Evolutionary conservation across 1,140 invertebrate genomes (phyloP), one percentile per base, ranked within the genome.

Genomic region (Goniozus legneri): DNA sequence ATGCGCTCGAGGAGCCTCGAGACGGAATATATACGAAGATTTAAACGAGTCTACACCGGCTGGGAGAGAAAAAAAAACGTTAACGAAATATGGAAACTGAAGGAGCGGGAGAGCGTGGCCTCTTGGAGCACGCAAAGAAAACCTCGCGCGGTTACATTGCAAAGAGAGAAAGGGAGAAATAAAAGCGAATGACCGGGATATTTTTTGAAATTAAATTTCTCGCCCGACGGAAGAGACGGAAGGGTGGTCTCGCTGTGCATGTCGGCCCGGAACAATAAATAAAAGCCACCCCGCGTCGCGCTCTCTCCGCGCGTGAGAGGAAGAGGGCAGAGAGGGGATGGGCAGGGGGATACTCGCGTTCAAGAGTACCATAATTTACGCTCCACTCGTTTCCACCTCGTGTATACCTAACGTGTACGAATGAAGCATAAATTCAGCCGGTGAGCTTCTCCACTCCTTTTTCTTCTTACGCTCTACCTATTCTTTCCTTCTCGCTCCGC

Each of bases 371-470:
- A 65, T 67, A 65, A 65, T 69, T 65, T 69, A 65, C 60, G 56
- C 50, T 56, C 58, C 52, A 55, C 55, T 65, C 62, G 59, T 64
- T 67, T 59, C 50, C 42, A 52, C 52, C 49, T 49, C 43, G 45
- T 48, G 44, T 60, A 52, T 57, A 65, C 54, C 47, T 61, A 58
- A 60, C 60, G 52, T 64, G 48, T 65, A 67, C 62, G 59, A 68
- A 69, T 69, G 65, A 65, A 62, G 65, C 61, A 67, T 69, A 68
- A 69, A 69, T 70, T 63, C 48, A 52, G 53, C 48, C 47, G 51
- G 54, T 51, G 18, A 44, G 50, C 47, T 58, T 41, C 36, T 34
- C 43, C 31, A 44, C 39, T 24, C 44, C 44, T 45, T 41, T 18
- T 44, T 38, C n/a, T 30, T 21, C 33, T 33, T n/a, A 8, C 3